Conservation (phyloP, 2,888 invertebrate species). For the Nudaria mundana region DNA sequence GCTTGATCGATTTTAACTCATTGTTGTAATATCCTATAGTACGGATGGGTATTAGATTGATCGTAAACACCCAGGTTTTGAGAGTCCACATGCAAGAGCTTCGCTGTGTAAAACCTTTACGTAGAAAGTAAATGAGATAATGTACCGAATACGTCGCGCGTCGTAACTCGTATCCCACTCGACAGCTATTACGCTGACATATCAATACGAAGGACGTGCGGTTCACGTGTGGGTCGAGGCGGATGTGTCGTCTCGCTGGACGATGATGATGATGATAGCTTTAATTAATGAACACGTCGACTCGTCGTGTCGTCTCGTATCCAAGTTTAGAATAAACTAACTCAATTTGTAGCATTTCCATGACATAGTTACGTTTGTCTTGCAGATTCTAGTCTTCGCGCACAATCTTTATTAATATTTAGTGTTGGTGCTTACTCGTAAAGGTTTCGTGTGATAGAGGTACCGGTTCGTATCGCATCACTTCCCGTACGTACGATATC, state of each 20-base stretch:
- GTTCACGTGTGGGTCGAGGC: not conserved
- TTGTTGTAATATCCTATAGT: constrained; percentile 30
- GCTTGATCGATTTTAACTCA: constrained; percentile 32
- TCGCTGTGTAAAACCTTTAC: constrained; percentile 38
- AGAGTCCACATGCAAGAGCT: constrained; percentile 15
- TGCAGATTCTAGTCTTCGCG: constrained; percentile 76
- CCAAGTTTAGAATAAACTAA: constrained; percentile 24
- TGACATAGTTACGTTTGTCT: constrained; percentile 57
- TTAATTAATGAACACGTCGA: constrained; percentile 54
- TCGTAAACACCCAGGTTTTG: constrained; percentile 17
- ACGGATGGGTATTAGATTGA: constrained; percentile 23
- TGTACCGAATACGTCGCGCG: constrained; percentile 28
- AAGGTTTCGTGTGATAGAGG: constrained; percentile 67
- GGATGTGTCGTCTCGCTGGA: constrained; percentile 19
- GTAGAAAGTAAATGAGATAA: constrained; percentile 32
- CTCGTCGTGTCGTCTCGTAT: constrained; percentile 26
- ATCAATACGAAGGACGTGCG: constrained; percentile 11
- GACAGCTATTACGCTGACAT: constrained; percentile 12
- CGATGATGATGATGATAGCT: constrained; percentile 57
- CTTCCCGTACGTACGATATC: constrained; percentile 40
- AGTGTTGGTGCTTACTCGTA: constrained; percentile 72
- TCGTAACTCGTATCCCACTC: too few species aligned
- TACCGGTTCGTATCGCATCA: constrained; percentile 44
- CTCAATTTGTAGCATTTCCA: constrained; percentile 52
- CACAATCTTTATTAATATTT: constrained; percentile 59